Evolutionary conservation across 2,113 vertebrate genomes (phyloP).

Genomic region (Xenopus borealis): DNA sequence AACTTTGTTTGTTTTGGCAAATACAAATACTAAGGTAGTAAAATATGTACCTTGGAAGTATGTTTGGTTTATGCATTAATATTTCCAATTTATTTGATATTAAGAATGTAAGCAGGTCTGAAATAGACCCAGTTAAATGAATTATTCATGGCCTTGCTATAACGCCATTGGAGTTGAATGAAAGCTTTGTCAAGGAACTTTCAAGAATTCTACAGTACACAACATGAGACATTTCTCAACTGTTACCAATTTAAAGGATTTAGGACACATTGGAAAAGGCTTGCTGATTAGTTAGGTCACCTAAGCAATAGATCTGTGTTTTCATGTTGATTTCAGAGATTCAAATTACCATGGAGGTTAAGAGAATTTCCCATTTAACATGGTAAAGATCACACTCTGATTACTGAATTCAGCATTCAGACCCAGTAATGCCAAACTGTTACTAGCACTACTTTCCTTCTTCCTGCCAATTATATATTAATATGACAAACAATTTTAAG

Average conservation of each 20-base stretch:
- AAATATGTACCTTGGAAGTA: too few relatives aligned
- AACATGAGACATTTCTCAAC: constrained; percentile 43
- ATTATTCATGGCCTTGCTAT: constrained; percentile 5
- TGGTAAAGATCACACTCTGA: neutral
- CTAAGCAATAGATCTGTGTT: constrained; percentile 17
- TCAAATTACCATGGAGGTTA: constrained; percentile 26
- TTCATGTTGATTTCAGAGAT: constrained; percentile 32
- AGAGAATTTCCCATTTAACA: neutral
- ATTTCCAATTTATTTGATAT: constrained; percentile 4
- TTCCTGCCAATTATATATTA: too few relatives aligned
- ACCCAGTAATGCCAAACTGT: too few relatives aligned
- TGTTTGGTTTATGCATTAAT: neutral
- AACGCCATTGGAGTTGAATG: neutral
- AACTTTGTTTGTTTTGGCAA: too few relatives aligned
- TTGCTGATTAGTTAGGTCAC: constrained; percentile 36
- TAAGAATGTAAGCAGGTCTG: neutral
- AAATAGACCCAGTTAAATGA: constrained; percentile 14
- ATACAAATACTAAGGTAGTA: too few relatives aligned
- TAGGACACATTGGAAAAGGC: constrained; percentile 39
- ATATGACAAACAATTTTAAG: too few relatives aligned
- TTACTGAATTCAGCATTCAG: too few relatives aligned
- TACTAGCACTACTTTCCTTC: too few relatives aligned
- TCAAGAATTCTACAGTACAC: neutral
- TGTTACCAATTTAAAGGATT: constrained; percentile 50
- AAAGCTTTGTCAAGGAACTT: constrained; percentile 16